Conservation (phyloP, 1,140 invertebrate genomes). For the Sinonovacula constricta region DNA sequence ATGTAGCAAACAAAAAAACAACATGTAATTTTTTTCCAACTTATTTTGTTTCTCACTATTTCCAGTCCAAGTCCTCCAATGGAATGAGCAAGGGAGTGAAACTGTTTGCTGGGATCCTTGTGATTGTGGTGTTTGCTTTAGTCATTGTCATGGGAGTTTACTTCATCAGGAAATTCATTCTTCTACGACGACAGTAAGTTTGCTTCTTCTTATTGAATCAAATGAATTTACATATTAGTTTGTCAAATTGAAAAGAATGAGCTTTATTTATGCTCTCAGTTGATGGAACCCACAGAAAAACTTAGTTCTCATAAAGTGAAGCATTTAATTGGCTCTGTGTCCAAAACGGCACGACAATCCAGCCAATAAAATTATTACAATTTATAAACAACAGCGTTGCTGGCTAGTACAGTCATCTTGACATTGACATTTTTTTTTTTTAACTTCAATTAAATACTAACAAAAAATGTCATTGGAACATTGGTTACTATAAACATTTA, state of each 20-base stretch:
- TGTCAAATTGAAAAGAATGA: neutral
- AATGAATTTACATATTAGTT: neutral
- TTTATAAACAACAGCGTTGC: no score
- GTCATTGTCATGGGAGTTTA: constrained; percentile 29
- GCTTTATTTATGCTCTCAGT: neutral
- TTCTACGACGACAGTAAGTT: constrained; percentile 41
- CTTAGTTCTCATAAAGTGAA: no score
- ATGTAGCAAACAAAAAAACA: neutral
- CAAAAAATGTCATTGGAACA: no score
- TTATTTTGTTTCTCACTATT: no score
- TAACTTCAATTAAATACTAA: no score
- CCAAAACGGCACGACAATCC: neutral
- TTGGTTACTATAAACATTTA: no score
- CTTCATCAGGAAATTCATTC: constrained; percentile 34
- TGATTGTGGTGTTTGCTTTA: constrained; percentile 1
- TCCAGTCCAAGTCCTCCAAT: neutral
- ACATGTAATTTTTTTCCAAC: neutral
- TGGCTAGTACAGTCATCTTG: no score
- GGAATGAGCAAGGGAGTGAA: constrained; percentile 25
- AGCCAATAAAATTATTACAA: neutral
- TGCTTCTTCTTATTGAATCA: neutral
- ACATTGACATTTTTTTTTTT: no score
- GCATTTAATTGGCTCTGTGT: no score
- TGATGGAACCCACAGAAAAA: no score
- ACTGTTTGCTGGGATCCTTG: constrained; percentile 13